Evolutionary conservation across 2,888 invertebrate genomes (phyloP).

Genomic region (Diadromus collaris): DNA sequence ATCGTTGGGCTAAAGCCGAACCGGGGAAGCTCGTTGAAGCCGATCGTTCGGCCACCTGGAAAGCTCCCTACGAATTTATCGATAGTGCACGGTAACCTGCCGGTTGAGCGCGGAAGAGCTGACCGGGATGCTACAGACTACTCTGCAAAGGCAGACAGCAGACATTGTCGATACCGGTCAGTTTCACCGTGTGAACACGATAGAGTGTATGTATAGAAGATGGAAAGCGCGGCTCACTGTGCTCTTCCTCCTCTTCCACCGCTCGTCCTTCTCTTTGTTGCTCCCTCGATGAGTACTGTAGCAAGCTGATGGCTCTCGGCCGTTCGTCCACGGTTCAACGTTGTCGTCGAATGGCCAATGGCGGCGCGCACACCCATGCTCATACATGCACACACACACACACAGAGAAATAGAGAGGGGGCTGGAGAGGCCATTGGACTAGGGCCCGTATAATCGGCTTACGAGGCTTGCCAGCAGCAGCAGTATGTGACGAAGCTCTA

Average conservation of each 20-base stretch:
- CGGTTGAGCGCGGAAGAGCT: background rate
- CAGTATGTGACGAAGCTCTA: slow-evolving; percentile 55
- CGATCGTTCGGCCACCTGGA: slow-evolving; percentile 40
- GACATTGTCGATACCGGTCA: slow-evolving; percentile 26
- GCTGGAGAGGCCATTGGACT: slow-evolving; percentile 37
- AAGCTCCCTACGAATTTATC: slow-evolving; percentile 47
- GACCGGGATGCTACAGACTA: slow-evolving; percentile 10
- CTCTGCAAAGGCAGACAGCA: slow-evolving; percentile 8
- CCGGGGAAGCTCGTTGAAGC: slow-evolving; percentile 46
- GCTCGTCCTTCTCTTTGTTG: slow-evolving; percentile 31
- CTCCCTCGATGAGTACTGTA: slow-evolving; percentile 38
- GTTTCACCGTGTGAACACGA: slow-evolving; percentile 7
- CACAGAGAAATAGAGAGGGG: slow-evolving; percentile 18
- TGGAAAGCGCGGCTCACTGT: slow-evolving; percentile 32
- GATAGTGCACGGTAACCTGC: slow-evolving; percentile 15
- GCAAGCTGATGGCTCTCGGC: slow-evolving; percentile 46
- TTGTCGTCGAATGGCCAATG: slow-evolving; percentile 57
- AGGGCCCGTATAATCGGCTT: slow-evolving; percentile 77
- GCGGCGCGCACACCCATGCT: slow-evolving; percentile 41
- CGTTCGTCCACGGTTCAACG: slow-evolving; percentile 47
- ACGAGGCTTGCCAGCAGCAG: slow-evolving; percentile 68
- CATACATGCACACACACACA: slow-evolving; percentile 20
- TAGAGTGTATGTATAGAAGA: slow-evolving; percentile 9
- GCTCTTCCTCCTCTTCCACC: slow-evolving; percentile 9
- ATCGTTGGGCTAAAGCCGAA: slow-evolving; percentile 32